phyloP scores from a whole-genome alignment of 2,797 vertebrate genomes.

The Trachops cirrhosus region DNA sequence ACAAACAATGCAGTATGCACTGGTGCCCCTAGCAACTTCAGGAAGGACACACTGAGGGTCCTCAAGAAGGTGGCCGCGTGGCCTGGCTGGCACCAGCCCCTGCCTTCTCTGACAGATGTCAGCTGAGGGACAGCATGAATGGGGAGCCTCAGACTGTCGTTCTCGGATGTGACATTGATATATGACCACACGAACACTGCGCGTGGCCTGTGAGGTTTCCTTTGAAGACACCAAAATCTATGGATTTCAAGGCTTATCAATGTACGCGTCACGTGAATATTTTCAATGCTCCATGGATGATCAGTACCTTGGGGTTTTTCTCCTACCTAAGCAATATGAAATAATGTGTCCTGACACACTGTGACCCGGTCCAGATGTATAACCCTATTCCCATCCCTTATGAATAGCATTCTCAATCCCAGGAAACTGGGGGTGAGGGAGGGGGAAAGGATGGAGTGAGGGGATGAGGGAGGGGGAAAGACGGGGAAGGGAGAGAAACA shows the following conservation, averaged over 20 bases:
- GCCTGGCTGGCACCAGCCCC: not conserved
- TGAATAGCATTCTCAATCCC: slow-evolving; percentile 38
- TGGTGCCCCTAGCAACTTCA: not conserved
- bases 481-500: not conserved
- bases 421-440: not conserved
- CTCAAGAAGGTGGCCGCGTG: not conserved
- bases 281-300: slow-evolving; percentile 18
- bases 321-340: slow-evolving; percentile 3
- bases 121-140: not conserved
- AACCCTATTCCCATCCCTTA: slow-evolving; percentile 37
- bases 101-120: slow-evolving; percentile 11
- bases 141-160: not conserved
- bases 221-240: not conserved
- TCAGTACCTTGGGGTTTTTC: not conserved
- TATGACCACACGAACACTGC: not conserved
- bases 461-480: not conserved
- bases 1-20: not conserved
- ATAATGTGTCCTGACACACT: slow-evolving; percentile 21
- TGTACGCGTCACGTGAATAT: not conserved
- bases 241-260: not conserved
- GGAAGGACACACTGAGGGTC: not conserved
- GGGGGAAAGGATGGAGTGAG: not conserved
- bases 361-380: not conserved
- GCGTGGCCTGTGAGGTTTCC: not conserved
- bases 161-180: not conserved